Conservation (phyloP, 2,113 vertebrate genomes). For the Pseudonaja textilis region DNA sequence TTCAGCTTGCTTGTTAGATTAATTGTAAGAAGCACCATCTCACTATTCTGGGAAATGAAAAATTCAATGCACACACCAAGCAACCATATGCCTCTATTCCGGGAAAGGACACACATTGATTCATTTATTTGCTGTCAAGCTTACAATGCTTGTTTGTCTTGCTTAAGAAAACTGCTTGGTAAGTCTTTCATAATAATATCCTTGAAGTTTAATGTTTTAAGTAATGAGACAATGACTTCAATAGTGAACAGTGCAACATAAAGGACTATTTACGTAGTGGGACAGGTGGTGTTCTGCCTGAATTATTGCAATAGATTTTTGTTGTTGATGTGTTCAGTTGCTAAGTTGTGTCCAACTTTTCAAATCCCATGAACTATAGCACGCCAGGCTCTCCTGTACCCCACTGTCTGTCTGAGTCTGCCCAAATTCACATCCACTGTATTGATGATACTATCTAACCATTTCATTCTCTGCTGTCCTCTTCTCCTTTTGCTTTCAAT, state of each 20-base stretch:
- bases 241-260: not conserved
- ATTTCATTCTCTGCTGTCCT: no score
- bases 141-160: not conserved
- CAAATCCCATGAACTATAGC: not conserved
- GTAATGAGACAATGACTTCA: not conserved
- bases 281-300: not conserved
- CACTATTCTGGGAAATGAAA: not conserved
- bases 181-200: not conserved
- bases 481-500: not conserved
- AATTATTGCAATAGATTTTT: slow-evolving; percentile 1
- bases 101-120: not conserved
- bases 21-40: not conserved
- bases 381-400: not conserved
- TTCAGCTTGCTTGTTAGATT: not conserved
- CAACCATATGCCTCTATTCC: not conserved
- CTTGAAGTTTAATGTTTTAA: not conserved
- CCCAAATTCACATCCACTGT: no score
- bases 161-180: not conserved
- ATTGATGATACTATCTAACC: no score
- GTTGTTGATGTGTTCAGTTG: not conserved
- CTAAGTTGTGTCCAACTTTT: not conserved
- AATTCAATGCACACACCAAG: not conserved
- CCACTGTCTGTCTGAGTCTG: not conserved
- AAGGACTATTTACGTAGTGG: not conserved
- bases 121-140: not conserved